Base-by-base conservation (phyloP, 2,113 vertebrate genomes). In the Ammodramus savannarum region DNA sequence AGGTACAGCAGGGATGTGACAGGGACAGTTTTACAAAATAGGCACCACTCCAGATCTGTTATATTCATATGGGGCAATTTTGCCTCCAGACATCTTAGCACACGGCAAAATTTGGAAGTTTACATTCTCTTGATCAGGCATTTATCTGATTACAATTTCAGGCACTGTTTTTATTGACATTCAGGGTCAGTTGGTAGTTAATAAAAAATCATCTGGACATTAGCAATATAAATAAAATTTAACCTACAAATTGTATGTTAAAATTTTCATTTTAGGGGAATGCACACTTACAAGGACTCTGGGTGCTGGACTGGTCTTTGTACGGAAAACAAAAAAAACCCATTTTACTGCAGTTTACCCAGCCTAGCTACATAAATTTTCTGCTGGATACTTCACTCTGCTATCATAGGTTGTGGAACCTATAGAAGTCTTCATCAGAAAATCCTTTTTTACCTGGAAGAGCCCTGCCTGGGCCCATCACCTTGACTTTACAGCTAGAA, bases 391-490 rank as follows among this genome's bases (percentile, higher is more conserved):
- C 10, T 31, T 74, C n/a, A 48, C 22, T 43, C 61, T 34, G 39
- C 23, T 66, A 27, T 43, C 66, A 52, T 6, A 79, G 26, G 21
- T 79, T 48, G n/a, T 63, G 31, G 5, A 72, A 36, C 7, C 4
- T 16, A 20, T 7, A 41, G 11, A 57, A 51, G 36, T 34, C 23
- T 48, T 51, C 32, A 41, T 11, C 17, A 95, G 31, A 92, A 72
- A 43, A 39, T 7, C 2, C 3, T 4, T 54, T 88, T 85, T 48
- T 44, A 10, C 39, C 31, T 65, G 11, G 26, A 68, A 76, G 13
- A 65, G 44, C 27, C 17, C 49, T 68, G 39, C 8, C 6, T 0
- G 0, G 25, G 36, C 25, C 76, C 10, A 31, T 11, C 9, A 4
- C n/a, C 54, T 51, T 49, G 26, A n/a, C 29, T 78, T 85, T 21